These are phyloP conservation scores for Pangasianodon hypophthalmus DNA, from an alignment of 2,113 vertebrate species.

Conservation along the genomic window DNA sequence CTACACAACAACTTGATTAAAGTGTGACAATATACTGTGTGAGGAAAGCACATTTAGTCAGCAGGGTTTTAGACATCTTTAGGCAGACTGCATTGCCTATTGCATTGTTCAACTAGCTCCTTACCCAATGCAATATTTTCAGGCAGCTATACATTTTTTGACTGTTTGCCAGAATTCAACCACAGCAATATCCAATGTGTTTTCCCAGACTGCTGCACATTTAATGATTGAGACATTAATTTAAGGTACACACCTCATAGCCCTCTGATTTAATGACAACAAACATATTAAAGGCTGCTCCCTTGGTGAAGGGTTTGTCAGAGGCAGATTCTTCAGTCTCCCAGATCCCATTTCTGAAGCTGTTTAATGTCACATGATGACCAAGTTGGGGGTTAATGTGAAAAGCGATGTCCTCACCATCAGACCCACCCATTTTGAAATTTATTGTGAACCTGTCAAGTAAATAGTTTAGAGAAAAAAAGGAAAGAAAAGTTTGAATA, in stretches of 20 bases:
- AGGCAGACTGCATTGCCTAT: no score
- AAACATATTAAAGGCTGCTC: conserved; percentile 11
- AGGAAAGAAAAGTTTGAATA: neutral
- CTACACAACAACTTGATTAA: no score
- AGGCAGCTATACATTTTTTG: neutral
- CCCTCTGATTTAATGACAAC: conserved; percentile 20
- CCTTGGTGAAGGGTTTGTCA: conserved; percentile 20
- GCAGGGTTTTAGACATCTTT: no score
- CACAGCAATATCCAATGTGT: neutral
- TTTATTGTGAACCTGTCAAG: conserved; percentile 3
- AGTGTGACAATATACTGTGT: no score
- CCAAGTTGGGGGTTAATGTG: neutral
- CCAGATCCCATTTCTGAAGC: neutral
- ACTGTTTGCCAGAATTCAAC: neutral
- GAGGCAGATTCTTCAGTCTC: neutral
- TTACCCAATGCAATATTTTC: no score
- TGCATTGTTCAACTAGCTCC: no score
- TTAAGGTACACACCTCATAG: conserved; percentile 8
- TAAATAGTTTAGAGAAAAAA: neutral
- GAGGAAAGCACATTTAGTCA: no score
- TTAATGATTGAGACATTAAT: neutral
- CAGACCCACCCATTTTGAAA: neutral
- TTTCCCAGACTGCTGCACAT: neutral
- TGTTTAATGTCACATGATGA: neutral
- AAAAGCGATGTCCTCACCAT: conserved; percentile 24